Conservation (phyloP, 2,888 invertebrate genomes). For the Agrochola litura region DNA sequence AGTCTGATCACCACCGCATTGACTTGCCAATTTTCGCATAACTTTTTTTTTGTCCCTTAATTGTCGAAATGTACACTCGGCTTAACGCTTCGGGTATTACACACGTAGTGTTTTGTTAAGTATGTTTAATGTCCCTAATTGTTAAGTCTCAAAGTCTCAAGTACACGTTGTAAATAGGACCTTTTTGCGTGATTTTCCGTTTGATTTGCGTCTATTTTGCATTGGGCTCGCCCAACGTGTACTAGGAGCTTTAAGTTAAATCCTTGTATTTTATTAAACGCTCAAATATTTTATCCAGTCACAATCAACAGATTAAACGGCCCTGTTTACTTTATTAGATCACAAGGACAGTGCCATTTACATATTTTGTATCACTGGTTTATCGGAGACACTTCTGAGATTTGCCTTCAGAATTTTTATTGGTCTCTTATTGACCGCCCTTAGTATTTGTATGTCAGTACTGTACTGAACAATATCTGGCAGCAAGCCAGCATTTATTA, state of each 20-base stretch:
- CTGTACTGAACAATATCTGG: constrained; percentile 51
- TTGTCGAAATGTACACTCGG: neutral
- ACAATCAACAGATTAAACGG: constrained; percentile 40
- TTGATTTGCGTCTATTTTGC: too few relatives aligned
- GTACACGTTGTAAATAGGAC: too few relatives aligned
- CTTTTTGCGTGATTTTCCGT: too few relatives aligned
- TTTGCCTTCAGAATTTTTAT: constrained; percentile 53
- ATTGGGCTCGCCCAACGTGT: too few relatives aligned
- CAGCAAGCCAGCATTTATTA: constrained; percentile 54
- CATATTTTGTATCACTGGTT: constrained; percentile 44
- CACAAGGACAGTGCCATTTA: constrained; percentile 45
- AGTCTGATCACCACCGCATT: neutral
- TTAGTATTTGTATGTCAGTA: constrained; percentile 50
- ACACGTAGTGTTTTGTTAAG: neutral
- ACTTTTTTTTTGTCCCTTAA: neutral
- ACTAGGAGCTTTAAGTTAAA: neutral
- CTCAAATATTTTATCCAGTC: constrained; percentile 2
- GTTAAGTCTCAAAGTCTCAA: too few relatives aligned
- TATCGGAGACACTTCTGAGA: constrained; percentile 47
- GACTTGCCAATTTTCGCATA: neutral
- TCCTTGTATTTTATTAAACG: neutral
- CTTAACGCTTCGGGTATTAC: neutral
- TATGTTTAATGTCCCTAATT: neutral
- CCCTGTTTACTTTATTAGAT: constrained; percentile 28
- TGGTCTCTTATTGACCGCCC: constrained; percentile 53